Base-by-base conservation (phyloP, 92 coral and sea anemone species). In the Heteractis magnifica region DNA sequence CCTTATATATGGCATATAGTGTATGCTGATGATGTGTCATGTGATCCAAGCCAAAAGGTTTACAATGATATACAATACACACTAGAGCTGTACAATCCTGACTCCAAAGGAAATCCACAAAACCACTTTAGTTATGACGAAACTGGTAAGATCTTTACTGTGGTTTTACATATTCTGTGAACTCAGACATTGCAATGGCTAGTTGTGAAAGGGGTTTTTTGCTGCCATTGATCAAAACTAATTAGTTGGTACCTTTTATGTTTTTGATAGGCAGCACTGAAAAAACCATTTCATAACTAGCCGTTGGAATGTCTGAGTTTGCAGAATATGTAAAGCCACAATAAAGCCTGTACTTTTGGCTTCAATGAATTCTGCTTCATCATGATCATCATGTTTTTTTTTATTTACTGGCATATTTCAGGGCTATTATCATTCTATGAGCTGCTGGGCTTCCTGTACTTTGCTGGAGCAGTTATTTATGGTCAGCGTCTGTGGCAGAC, bases 401-500 rank as follows among this genome's bases (percentile, higher is more conserved):
- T 23, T 13, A 34, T 65, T 10, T 64, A 52, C 11, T 75, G 51
- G 48, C 20, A n/a, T 48, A 72, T 75, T 83, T 21, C 82, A 95
- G 98, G 98, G 71, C 83, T 95, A 49, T 80, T 95, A 49, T 85
- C 98, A 10, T 88, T 91, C 76, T 95, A 90, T 79, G 97, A 95
- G 87, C 53, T 95, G 51, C 84, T 95, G 14, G 95, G 93, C 16
- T 93, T 95, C 82, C 81, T 95, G 70, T 91, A 93, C 79, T 95
- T 95, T 88, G 97, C 97, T 59, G 91, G 93, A 51, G 95, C 88
- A 10, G 87, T 92, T 51, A 88, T 94, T 58, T 95, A 91, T 88
- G 98, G 98, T 15, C 98, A 95, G 70, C 91, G 98, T 76, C 90
- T 95, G 12, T 93, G 95, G 95, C 98, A 93, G 77, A 95, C 98